Evolutionary conservation across 1,140 invertebrate species (phyloP).

Genomic region (Eumeta japonica): DNA sequence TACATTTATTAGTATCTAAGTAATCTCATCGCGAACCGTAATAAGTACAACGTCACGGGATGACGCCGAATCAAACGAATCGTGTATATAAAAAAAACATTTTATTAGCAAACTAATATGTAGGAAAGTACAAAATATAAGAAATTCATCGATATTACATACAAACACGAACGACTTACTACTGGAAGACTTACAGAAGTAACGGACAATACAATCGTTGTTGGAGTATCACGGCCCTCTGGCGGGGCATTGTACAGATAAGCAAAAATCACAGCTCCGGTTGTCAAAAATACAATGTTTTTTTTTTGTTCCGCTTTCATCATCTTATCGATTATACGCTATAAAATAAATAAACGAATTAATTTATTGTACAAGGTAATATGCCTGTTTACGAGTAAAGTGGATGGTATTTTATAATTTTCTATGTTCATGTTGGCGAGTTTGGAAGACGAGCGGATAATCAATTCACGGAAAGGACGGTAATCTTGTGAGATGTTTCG

Average conservation of each 20-base stretch:
- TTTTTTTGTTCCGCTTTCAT: conserved; percentile 40
- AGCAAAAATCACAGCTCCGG: conserved; percentile 56
- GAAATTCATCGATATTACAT: conserved; percentile 25
- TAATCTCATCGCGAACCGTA: too few species aligned
- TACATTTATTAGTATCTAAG: too few species aligned
- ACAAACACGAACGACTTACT: neutral
- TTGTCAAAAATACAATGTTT: conserved; percentile 51
- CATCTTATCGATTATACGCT: conserved; percentile 39
- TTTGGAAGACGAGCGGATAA: too few species aligned
- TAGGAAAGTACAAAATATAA: conserved; percentile 55
- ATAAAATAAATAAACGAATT: conserved; percentile 48
- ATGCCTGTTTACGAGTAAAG: conserved; percentile 4
- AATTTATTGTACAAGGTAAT: conserved; percentile 46
- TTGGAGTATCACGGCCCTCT: too few species aligned
- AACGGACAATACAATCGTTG: neutral
- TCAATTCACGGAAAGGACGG: too few species aligned
- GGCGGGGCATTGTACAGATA: too few species aligned
- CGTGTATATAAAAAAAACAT: conserved; percentile 49
- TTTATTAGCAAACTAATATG: conserved; percentile 55
- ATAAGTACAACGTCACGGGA: too few species aligned
- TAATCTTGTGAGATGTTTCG: too few species aligned
- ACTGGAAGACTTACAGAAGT: neutral
- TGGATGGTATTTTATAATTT: neutral
- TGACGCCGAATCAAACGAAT: too few species aligned
- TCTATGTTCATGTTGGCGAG: too few species aligned